phyloP scores from a whole-genome alignment of 2,888 invertebrate genomes.

The Pristionchus maxplancki region DNA sequence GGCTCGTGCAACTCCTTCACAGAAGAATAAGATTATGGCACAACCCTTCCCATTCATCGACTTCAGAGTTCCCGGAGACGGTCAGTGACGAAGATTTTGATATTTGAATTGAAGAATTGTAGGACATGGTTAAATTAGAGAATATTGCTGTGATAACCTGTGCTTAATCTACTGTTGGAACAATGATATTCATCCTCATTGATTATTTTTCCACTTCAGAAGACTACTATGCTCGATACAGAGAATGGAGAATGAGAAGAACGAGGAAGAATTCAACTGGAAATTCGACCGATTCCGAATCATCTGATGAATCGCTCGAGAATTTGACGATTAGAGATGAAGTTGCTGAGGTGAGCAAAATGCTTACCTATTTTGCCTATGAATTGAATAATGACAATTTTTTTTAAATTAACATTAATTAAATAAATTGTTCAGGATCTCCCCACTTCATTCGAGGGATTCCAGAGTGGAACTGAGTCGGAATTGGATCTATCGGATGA shows the following conservation, averaged over 20 bases:
- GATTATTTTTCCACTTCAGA: background rate
- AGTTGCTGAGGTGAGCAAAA: slow-evolving; percentile 14
- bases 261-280: slow-evolving; percentile 31
- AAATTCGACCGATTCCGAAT: slow-evolving; percentile 25
- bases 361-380: background rate
- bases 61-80: slow-evolving; percentile 47
- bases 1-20: slow-evolving; percentile 34
- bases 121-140: no score
- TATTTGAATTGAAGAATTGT: no score
- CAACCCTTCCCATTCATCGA: slow-evolving; percentile 51
- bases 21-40: slow-evolving; percentile 6
- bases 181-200: no score
- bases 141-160: no score
- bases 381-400: background rate
- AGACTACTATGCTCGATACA: background rate
- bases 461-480: slow-evolving; percentile 7
- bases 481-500: slow-evolving; percentile 16
- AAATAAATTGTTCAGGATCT: slow-evolving; percentile 13
- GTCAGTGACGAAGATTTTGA: background rate
- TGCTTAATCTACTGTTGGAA: no score
- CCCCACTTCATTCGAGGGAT: slow-evolving; percentile 10
- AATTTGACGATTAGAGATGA: slow-evolving; percentile 28
- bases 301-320: slow-evolving; percentile 35
- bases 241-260: slow-evolving; percentile 30
- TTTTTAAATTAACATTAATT: background rate